Percentiles rank a stretch among this genome's conserved stretches.
Conservation (phyloP, 2,888 invertebrate species). For the Ernsta delagoae region DNA sequence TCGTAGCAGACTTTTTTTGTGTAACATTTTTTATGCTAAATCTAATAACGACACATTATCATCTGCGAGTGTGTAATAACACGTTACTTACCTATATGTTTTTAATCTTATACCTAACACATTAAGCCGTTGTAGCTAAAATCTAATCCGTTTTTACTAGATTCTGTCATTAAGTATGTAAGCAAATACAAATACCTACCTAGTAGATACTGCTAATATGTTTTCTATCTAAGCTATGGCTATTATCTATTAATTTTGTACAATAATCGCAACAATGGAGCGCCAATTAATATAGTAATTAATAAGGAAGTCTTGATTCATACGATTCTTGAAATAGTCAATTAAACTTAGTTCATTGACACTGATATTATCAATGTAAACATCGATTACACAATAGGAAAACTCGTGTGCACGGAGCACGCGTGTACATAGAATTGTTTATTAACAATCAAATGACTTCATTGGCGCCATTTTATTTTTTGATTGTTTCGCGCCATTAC, state of each 20-base stretch:
- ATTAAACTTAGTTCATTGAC: constrained; percentile 45
- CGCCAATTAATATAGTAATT: too few relatives aligned
- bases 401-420: constrained; percentile 59
- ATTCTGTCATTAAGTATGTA: too few relatives aligned
- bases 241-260: too few relatives aligned
- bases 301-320: constrained; percentile 14
- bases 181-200: too few relatives aligned
- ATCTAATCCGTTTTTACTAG: too few relatives aligned
- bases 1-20: constrained; percentile 36
- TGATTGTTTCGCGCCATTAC: constrained; percentile 56
- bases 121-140: too few relatives aligned
- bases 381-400: constrained; percentile 44
- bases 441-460: constrained; percentile 57
- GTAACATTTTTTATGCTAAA: not conserved
- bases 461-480: constrained; percentile 62
- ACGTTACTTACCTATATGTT: not conserved
- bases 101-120: too few relatives aligned
- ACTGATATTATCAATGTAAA: constrained; percentile 21
- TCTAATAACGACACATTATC: not conserved
- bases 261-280: too few relatives aligned
- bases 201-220: too few relatives aligned
- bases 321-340: constrained; percentile 41
- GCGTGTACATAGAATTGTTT: constrained; percentile 56
- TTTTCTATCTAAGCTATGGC: too few relatives aligned
- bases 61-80: not conserved